These are phyloP conservation scores for Mesoligia furuncula DNA, from an alignment of 2,888 invertebrate genomes.

Conservation along the genomic window DNA sequence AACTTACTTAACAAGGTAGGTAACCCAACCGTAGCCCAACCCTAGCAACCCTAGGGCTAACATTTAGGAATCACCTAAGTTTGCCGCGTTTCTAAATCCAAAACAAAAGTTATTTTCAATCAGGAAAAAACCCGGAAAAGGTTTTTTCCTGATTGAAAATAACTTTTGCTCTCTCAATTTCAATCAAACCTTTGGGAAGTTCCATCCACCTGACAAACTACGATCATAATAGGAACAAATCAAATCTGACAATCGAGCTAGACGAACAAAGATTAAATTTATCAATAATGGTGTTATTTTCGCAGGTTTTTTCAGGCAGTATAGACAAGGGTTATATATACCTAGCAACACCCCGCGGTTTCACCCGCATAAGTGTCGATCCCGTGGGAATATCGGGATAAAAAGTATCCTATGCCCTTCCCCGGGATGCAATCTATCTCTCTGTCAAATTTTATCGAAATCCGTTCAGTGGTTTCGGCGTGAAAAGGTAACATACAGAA, in stretches of 20 bases:
- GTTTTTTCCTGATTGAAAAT: too few relatives aligned
- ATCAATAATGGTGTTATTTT: conserved; percentile 18
- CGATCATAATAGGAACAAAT: conserved; percentile 14
- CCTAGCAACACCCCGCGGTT: too few relatives aligned
- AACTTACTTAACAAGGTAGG: background rate
- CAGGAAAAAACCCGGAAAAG: background rate
- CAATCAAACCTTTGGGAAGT: conserved; percentile 2
- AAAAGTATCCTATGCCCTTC: too few relatives aligned
- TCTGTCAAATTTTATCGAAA: too few relatives aligned
- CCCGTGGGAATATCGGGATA: too few relatives aligned
- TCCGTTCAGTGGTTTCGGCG: too few relatives aligned
- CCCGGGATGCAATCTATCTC: too few relatives aligned
- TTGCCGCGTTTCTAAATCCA: background rate
- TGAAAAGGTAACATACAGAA: too few relatives aligned
- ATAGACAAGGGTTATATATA: conserved; percentile 4
- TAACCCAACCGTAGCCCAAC: too few relatives aligned
- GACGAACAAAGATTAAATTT: conserved; percentile 28
- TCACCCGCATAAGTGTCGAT: too few relatives aligned
- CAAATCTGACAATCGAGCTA: conserved; percentile 11
- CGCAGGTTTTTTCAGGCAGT: background rate
- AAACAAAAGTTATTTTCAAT: background rate
- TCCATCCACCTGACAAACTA: conserved; percentile 15
- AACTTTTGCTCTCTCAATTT: background rate
- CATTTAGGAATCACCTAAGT: background rate
- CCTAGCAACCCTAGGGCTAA: too few relatives aligned